A percentile compares a stretch with the other conserved stretches of the same genome.
Conservation (phyloP, 2,797 vertebrate genomes). For the Alectoris magna region DNA sequence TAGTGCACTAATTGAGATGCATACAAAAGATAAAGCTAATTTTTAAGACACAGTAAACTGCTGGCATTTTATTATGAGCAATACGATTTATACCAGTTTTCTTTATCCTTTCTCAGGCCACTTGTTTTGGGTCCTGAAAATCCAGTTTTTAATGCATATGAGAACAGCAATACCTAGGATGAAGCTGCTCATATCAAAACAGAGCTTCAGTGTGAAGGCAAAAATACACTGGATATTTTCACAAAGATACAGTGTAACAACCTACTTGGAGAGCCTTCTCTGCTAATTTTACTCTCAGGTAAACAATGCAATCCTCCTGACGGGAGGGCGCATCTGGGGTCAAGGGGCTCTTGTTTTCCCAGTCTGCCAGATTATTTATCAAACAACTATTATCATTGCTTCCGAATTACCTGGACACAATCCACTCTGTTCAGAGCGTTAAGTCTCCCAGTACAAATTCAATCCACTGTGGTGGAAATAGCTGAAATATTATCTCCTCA, state of each 20-base stretch:
- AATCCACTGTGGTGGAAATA: not conserved
- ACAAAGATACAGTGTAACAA: slow-evolving; percentile 16
- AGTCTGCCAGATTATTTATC: not conserved
- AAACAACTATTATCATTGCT: not conserved
- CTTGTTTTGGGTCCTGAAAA: slow-evolving; percentile 53
- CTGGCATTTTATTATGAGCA: not conserved
- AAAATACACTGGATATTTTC: not conserved
- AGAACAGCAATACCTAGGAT: slow-evolving; percentile 19
- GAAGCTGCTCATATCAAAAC: not conserved
- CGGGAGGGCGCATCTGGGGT: not conserved
- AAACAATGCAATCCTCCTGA: not conserved
- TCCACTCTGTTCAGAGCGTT: not conserved
- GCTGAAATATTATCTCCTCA: not conserved
- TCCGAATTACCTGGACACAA: not conserved
- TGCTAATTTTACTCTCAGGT: not conserved
- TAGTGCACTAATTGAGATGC: not conserved
- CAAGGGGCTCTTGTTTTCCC: not conserved
- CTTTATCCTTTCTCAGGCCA: not conserved
- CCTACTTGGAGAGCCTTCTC: not conserved
- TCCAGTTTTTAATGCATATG: slow-evolving; percentile 3
- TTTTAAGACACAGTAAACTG: not conserved
- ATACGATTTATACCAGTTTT: not conserved
- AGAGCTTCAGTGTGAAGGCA: not conserved
- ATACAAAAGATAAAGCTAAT: not conserved
- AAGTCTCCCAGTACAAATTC: not conserved